These are phyloP conservation scores for Ectobius pallidus DNA, from an alignment of 2,888 invertebrate species.

Conservation along the genomic window DNA sequence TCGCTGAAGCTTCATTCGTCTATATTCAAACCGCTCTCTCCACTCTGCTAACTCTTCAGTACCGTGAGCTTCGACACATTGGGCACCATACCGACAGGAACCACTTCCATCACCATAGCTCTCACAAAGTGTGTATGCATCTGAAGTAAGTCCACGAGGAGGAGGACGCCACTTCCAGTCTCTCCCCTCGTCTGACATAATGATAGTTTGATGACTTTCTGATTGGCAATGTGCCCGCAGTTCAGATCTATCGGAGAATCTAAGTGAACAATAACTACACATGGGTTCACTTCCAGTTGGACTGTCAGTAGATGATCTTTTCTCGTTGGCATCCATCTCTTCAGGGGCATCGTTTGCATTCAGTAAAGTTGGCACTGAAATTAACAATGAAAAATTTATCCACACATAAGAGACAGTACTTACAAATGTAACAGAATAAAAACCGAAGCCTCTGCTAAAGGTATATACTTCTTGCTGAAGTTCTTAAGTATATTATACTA, in stretches of 20 bases:
- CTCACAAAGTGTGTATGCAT: constrained; percentile 68
- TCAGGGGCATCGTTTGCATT: background rate
- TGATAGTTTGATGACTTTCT: constrained; percentile 67
- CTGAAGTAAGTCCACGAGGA: constrained; percentile 69
- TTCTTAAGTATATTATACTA: no score
- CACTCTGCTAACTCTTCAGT: constrained; percentile 73
- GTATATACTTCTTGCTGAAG: no score
- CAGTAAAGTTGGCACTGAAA: background rate
- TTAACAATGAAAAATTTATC: no score
- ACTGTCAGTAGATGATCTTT: background rate
- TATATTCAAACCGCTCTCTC: constrained; percentile 72
- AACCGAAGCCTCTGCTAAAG: no score
- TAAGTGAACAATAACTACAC: constrained; percentile 65
- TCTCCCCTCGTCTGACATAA: constrained; percentile 72
- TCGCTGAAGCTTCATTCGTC: constrained; percentile 65
- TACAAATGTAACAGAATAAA: no score
- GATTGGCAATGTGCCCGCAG: constrained; percentile 65
- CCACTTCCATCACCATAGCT: constrained; percentile 59
- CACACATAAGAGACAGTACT: no score
- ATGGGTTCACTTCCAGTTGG: constrained; percentile 42
- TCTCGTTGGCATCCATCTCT: background rate
- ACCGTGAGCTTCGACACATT: constrained; percentile 78
- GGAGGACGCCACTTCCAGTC: constrained; percentile 73
- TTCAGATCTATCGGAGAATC: constrained; percentile 61
- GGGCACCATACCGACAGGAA: constrained; percentile 70